phyloP scores from a whole-genome alignment of 2,797 vertebrate genomes.

The Spatula clypeata region DNA sequence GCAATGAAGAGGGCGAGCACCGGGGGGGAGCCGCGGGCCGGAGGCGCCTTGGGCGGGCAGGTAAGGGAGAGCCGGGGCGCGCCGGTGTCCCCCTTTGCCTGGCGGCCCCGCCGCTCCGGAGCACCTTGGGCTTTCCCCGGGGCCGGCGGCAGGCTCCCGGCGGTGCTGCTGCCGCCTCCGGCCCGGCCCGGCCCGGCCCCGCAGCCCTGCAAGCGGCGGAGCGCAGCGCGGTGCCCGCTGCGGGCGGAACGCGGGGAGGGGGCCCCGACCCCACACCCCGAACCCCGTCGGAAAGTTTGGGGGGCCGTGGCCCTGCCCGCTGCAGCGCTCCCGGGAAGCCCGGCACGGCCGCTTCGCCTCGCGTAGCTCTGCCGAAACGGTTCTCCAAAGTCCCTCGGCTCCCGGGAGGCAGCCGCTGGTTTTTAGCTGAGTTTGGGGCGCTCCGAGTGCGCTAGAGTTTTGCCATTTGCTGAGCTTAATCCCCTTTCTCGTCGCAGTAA shows the following conservation, averaged over 20 bases:
- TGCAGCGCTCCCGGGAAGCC: neutral
- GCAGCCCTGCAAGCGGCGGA: neutral
- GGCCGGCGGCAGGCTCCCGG: neutral
- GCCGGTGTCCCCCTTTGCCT: neutral
- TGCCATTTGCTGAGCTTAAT: neutral
- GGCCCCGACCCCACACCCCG: neutral
- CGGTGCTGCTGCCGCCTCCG: neutral
- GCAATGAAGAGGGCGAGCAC: neutral
- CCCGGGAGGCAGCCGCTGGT: neutral
- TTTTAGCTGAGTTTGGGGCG: neutral
- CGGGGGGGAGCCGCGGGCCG: neutral
- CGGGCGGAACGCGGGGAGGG: neutral
- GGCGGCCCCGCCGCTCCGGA: neutral
- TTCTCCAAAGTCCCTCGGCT: neutral
- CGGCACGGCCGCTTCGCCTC: neutral
- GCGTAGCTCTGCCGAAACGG: neutral
- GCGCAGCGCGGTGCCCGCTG: neutral
- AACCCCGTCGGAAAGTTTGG: constrained; percentile 1
- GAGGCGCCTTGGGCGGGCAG: neutral
- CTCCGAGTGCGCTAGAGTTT: neutral
- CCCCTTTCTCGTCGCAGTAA: neutral
- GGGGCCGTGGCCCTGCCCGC: neutral
- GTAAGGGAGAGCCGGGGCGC: constrained; percentile 4
- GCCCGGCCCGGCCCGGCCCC: neutral
- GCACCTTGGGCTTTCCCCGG: neutral